phyloP scores from a whole-genome alignment of 2,797 vertebrate species.

The Xenopus petersii region DNA sequence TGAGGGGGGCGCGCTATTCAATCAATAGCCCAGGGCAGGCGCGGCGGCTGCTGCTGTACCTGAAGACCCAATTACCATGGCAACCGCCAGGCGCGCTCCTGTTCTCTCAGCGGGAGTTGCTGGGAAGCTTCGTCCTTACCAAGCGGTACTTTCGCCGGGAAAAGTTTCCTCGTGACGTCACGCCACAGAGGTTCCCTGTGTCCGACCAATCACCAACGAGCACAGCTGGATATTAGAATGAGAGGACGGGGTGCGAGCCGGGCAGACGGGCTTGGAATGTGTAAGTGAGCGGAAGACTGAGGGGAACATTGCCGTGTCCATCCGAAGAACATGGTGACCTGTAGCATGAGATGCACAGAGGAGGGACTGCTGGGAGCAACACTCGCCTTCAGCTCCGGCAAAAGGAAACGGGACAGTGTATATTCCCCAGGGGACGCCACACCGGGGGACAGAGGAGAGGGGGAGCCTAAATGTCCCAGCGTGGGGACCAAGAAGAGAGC shows the following conservation, averaged over 20 bases:
- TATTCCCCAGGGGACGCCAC: slow-evolving; percentile 47
- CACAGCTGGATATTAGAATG: slow-evolving; percentile 39
- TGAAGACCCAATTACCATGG: slow-evolving; percentile 16
- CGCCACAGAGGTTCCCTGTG: slow-evolving; percentile 21
- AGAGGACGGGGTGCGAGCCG: too few relatives aligned
- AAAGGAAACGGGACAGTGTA: slow-evolving; percentile 39
- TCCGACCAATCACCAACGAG: slow-evolving; percentile 50
- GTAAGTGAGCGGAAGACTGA: background rate
- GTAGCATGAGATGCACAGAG: background rate
- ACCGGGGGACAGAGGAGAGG: slow-evolving; percentile 32
- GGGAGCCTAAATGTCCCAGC: background rate
- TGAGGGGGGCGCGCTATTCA: too few relatives aligned
- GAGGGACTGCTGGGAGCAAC: background rate
- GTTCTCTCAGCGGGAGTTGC: slow-evolving; percentile 2
- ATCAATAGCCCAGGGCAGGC: too few relatives aligned
- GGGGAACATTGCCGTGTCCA: too few relatives aligned
- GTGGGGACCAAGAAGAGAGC: slow-evolving; percentile 48
- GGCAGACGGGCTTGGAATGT: background rate
- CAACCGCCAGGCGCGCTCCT: slow-evolving; percentile 48
- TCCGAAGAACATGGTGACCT: slow-evolving; percentile 9
- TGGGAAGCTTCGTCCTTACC: slow-evolving; percentile 1
- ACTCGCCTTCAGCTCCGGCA: background rate
- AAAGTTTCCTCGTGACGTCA: slow-evolving; percentile 55
- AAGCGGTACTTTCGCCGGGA: slow-evolving; percentile 71
- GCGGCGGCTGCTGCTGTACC: too few relatives aligned